phyloP scores from a whole-genome alignment of 2,113 vertebrate genomes.

The Felis catus region DNA sequence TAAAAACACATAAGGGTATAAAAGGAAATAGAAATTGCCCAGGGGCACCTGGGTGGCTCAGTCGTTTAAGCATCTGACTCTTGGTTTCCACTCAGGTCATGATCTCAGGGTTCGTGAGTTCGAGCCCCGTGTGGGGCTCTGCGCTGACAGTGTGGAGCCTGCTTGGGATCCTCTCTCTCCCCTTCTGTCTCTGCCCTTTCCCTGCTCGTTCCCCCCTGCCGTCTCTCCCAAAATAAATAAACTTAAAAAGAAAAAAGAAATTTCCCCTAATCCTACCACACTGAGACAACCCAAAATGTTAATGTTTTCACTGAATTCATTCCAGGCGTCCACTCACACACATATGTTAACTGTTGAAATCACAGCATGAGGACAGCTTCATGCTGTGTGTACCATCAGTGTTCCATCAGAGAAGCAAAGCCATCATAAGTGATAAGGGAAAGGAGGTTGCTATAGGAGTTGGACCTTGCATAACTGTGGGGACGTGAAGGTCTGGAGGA shows the following conservation, averaged over 20 bases:
- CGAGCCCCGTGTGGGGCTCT: background rate
- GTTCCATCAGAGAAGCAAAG: background rate
- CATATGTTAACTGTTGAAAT: background rate
- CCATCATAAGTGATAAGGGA: background rate
- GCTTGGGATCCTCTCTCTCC: background rate
- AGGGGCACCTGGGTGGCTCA: background rate
- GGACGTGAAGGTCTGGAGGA: background rate
- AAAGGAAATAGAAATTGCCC: no score
- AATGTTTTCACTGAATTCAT: background rate
- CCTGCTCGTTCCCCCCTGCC: background rate
- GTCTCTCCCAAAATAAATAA: background rate
- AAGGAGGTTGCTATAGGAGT: background rate
- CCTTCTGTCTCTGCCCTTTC: background rate
- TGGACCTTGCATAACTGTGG: background rate
- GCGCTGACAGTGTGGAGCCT: background rate
- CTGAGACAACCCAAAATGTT: background rate
- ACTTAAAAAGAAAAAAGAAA: background rate
- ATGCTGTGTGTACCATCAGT: background rate
- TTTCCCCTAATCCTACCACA: no score
- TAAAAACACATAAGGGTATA: background rate
- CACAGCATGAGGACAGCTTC: background rate
- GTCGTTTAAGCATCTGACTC: background rate
- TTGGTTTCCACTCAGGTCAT: background rate
- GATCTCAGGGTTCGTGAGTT: background rate
- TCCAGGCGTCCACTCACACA: background rate